A percentile compares a stretch with the other conserved stretches of the same genome.
Evolutionary conservation across 2,797 vertebrate genomes (phyloP).

Genomic region (Hemitrygon akajei): DNA sequence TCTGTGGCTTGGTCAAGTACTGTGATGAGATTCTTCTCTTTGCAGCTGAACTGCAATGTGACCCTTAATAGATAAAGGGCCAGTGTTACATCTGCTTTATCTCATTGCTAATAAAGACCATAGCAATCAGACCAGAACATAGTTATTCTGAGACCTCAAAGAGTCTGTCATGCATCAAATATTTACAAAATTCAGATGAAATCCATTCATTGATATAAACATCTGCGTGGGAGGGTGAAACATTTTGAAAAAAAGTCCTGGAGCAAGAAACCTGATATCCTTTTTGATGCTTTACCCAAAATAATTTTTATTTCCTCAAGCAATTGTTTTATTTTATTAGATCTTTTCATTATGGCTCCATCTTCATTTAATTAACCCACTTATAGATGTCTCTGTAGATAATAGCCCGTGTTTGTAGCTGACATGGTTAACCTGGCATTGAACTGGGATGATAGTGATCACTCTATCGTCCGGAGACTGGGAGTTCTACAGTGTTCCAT

Average conservation of each 20-base stretch:
- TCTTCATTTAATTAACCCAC: neutral
- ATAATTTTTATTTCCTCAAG: neutral
- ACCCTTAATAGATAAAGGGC: neutral
- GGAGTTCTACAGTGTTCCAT: neutral
- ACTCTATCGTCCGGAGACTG: neutral
- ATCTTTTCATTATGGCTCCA: neutral
- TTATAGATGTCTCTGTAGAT: neutral
- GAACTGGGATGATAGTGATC: neutral
- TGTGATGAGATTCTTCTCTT: neutral
- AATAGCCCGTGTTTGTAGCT: neutral
- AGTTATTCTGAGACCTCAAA: neutral
- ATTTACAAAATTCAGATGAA: neutral
- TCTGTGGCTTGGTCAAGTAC: neutral
- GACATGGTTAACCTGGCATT: neutral
- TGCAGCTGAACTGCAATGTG: neutral
- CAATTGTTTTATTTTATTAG: neutral
- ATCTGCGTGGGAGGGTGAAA: neutral
- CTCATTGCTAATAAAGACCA: neutral
- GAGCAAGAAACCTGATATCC: neutral
- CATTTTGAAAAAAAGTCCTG: neutral
- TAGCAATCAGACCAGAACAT: neutral
- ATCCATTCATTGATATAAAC: neutral
- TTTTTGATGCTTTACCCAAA: neutral
- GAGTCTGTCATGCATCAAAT: neutral
- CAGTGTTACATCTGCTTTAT: neutral